Conservation (phyloP, 2,797 vertebrate genomes). For the Schizopygopsis malacanthus region DNA sequence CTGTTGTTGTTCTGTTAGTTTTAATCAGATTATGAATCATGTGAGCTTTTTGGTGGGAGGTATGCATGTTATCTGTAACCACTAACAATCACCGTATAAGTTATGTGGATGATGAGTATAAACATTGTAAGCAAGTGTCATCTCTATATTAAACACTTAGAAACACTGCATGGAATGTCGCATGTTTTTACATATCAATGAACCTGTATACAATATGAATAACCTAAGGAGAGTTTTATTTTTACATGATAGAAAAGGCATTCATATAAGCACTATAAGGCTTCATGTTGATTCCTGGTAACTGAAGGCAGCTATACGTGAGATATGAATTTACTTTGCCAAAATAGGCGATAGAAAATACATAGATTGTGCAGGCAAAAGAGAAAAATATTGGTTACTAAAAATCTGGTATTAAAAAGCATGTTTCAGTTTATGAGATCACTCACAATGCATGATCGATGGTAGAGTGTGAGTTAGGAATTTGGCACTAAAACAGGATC, state of each 20-base stretch:
- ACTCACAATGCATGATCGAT: neutral
- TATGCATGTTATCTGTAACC: constrained; percentile 33
- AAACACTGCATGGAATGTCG: constrained; percentile 21
- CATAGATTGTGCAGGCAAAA: constrained; percentile 32
- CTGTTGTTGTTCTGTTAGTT: constrained; percentile 41
- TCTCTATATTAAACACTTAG: constrained; percentile 20
- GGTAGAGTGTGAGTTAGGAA: neutral
- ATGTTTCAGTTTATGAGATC: constrained; percentile 25
- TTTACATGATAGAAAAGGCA: constrained; percentile 44
- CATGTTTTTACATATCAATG: constrained; percentile 18
- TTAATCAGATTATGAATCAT: constrained; percentile 37
- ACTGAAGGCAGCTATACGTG: constrained; percentile 50
- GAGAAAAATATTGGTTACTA: constrained; percentile 42
- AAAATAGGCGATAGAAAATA: constrained; percentile 43
- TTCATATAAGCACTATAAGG: constrained; percentile 47
- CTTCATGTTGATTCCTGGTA: constrained; percentile 36
- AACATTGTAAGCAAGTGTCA: constrained; percentile 27
- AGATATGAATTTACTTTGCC: constrained; percentile 20
- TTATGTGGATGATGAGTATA: constrained; percentile 31
- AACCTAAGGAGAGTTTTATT: constrained; percentile 21
- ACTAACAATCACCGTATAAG: constrained; percentile 14
- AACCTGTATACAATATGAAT: constrained; percentile 35
- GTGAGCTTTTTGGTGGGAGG: constrained; percentile 22
- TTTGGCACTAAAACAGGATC: constrained; percentile 43
- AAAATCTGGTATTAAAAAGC: constrained; percentile 43